Percentiles rank a stretch among this genome's conserved stretches.
These are phyloP conservation scores for Salvelinus namaycush DNA, from an alignment of 2,113 vertebrate species.

Conservation along the genomic window DNA sequence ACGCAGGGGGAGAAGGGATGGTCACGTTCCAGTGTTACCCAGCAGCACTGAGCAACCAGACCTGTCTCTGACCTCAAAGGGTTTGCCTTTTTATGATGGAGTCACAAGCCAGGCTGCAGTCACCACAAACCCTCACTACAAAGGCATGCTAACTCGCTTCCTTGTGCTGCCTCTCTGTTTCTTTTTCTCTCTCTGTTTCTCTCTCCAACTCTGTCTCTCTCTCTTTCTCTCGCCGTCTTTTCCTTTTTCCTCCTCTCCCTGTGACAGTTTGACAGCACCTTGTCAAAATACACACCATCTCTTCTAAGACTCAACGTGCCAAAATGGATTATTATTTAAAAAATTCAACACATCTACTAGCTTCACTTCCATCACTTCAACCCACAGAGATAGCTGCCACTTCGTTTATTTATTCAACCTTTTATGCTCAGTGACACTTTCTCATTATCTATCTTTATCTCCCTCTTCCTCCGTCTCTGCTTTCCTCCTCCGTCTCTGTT, in stretches of 20 bases:
- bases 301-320: no score
- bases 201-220: no score
- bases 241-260: neutral
- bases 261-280: constrained; percentile 16
- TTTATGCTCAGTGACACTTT: neutral
- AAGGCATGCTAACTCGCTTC: neutral
- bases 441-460: neutral
- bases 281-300: neutral
- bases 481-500: constrained; percentile 31
- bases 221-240: neutral
- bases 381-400: no score
- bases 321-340: no score
- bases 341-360: no score
- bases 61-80: constrained; percentile 5
- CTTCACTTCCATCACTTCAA: no score
- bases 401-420: no score
- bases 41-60: constrained; percentile 58
- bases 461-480: constrained; percentile 6
- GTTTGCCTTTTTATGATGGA: neutral
- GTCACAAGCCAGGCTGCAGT: neutral
- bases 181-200: neutral
- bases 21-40: constrained; percentile 34
- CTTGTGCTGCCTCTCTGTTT: neutral
- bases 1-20: neutral
- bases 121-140: neutral